Conservation (phyloP, 2,797 vertebrate genomes). For the Danio jaintianensis region DNA sequence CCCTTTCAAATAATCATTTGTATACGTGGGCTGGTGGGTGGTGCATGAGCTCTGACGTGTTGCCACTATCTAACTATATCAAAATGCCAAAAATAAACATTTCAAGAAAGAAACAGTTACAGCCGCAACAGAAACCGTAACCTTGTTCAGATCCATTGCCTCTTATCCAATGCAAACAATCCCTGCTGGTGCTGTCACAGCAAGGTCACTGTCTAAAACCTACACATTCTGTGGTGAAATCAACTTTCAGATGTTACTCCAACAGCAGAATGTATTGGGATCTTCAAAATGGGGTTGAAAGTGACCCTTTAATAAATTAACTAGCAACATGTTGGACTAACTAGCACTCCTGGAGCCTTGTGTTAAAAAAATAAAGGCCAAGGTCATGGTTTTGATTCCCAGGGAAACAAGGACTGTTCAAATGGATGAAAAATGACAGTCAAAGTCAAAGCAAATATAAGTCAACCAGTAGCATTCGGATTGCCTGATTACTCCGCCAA, state of each 20-base stretch:
- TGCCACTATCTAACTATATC: background rate
- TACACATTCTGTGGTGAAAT: background rate
- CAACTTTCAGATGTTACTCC: background rate
- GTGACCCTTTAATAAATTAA: background rate
- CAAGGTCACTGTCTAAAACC: constrained; percentile 4
- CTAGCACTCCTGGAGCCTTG: background rate
- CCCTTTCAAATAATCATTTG: background rate
- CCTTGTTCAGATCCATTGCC: background rate
- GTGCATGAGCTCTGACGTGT: background rate
- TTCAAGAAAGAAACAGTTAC: background rate
- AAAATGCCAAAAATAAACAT: background rate
- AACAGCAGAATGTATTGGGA: background rate
- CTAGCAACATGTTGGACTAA: too few relatives aligned
- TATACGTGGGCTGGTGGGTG: background rate
- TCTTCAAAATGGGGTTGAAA: background rate
- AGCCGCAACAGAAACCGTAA: background rate
- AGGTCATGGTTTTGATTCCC: too few relatives aligned
- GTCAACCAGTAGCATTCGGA: background rate
- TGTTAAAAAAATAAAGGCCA: background rate
- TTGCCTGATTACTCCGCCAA: background rate
- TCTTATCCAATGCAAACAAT: background rate
- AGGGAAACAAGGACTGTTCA: background rate
- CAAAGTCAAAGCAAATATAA: background rate
- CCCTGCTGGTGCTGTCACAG: background rate
- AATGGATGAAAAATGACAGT: background rate